phyloP scores from a whole-genome alignment of 2,113 vertebrate genomes.

The Castor canadensis region DNA sequence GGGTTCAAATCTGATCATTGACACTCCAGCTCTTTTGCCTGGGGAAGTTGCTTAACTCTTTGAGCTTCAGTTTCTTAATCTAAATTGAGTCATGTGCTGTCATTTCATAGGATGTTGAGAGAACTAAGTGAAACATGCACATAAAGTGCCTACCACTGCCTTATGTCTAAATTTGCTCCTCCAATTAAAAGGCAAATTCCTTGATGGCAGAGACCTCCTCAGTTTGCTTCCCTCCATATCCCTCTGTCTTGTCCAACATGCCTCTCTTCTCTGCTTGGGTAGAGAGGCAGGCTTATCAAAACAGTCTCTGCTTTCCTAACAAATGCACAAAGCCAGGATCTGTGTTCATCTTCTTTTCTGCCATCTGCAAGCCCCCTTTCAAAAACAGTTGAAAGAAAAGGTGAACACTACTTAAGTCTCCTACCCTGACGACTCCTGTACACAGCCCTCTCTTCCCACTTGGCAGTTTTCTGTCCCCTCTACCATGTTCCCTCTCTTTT shows the following conservation, averaged over 20 bases:
- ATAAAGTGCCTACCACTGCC: background rate
- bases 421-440: background rate
- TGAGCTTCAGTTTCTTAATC: constrained; percentile 42
- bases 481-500: constrained; percentile 46
- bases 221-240: background rate
- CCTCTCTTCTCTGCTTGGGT: background rate
- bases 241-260: background rate
- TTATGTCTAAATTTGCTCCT: background rate
- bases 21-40: constrained; percentile 5
- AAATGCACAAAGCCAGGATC: background rate
- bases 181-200: constrained; percentile 30
- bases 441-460: background rate
- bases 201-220: background rate
- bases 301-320: background rate
- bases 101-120: background rate
- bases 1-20: constrained; percentile 18
- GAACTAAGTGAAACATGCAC: background rate
- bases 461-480: constrained; percentile 42
- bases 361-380: background rate
- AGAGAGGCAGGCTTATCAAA: background rate
- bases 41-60: constrained; percentile 35
- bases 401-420: background rate
- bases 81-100: constrained; percentile 17
- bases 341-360: background rate
- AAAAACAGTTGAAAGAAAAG: background rate